Percentiles rank a stretch among this genome's conserved stretches.
phyloP scores from a whole-genome alignment of 1,140 invertebrate genomes.

The Lepidostoma basale region DNA sequence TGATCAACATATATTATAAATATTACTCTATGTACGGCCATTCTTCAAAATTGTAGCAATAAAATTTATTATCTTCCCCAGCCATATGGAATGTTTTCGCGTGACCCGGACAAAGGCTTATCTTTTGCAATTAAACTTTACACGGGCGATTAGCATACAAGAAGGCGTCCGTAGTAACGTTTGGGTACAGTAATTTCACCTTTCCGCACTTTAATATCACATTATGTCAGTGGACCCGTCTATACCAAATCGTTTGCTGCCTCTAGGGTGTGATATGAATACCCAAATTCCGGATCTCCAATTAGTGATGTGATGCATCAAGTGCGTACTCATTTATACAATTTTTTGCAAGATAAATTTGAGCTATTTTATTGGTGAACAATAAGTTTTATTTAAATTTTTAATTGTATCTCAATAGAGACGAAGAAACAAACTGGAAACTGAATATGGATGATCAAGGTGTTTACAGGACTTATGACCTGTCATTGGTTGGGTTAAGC shows the following conservation, averaged over 20 bases:
- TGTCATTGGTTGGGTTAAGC: too few species aligned
- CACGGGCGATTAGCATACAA: neutral
- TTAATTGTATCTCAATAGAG: too few species aligned
- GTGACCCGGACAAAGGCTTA: neutral
- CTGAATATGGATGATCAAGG: too few species aligned
- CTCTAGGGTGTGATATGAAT: constrained; percentile 1
- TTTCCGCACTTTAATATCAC: neutral
- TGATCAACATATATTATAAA: too few species aligned
- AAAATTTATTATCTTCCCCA: too few species aligned
- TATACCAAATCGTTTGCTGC: neutral
- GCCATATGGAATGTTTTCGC: neutral
- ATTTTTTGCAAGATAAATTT: too few species aligned
- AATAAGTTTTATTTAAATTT: too few species aligned
- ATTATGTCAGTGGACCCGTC: neutral
- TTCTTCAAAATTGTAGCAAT: too few species aligned
- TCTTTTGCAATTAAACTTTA: neutral
- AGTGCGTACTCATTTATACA: neutral
- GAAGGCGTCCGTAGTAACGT: neutral
- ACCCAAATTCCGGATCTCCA: neutral
- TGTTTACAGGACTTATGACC: too few species aligned
- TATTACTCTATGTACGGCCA: too few species aligned
- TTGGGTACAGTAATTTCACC: neutral
- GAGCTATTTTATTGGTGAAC: too few species aligned
- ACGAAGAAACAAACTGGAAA: too few species aligned
- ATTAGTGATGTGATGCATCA: neutral